Evolutionary conservation across 2,113 vertebrate species (phyloP), one percentile per base, ranked within the genome.

Genomic region (Mungos mungo): DNA sequence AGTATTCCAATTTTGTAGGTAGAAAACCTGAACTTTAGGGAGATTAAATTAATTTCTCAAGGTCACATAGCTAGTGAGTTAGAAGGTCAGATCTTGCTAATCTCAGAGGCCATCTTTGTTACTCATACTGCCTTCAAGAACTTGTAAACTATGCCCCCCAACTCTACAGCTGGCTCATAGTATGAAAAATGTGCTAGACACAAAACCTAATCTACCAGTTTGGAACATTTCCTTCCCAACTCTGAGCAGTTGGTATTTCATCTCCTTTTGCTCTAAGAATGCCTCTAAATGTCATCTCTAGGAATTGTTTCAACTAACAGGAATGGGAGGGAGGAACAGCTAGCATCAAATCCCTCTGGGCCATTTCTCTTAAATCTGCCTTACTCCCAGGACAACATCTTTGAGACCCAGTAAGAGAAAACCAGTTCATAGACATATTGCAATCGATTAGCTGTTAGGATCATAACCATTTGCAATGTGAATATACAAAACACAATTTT

Each of bases 201-300:
- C 16, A 93, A 35, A 47, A 31, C 52, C 12, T 87, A 95, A 83
- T 80, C 35, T 83, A 86, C 23, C 10, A 12, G 5, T 71, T 72
- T 14, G 83, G 63, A 87, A 92, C 9, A 45, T 97, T 95, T 93
- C n/a, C 31, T 74, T 84, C 38, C 31, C 60, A 93, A 19, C 10
- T 89, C 38, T 76, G 79, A 93, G 14, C 38, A 35, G 12, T 80
- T 85, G 3, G 31, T 90, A 38, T 54, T 60, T 97, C 21, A 85
- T 92, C 93, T 96, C 33, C 33, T 84, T 92, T 94, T 13, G 33
- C 11, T 96, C 10, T 60, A 52, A 93, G 77, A 86, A 85, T 63
- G 60, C 71, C 71, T 88, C 50, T 50, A 41, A 93, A 63, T 14
- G 31, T 25, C 76, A 38, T 27, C 72, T 81, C 18, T 35, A 68